phyloP scores from a whole-genome alignment of 2,888 invertebrate genomes.

The Adela reaumurella region DNA sequence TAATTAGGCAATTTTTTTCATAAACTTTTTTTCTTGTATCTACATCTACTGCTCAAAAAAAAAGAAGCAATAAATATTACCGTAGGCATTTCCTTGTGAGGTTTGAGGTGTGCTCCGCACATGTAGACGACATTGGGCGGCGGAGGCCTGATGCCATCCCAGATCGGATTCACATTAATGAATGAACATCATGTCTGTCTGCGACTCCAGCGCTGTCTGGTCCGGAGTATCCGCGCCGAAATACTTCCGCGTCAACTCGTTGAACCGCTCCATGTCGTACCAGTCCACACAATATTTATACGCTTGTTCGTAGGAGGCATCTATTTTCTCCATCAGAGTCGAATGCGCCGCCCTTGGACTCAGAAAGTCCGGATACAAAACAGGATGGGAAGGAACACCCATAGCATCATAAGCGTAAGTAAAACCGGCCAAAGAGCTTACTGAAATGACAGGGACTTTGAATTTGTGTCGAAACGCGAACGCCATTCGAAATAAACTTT shows the following conservation, averaged over 20 bases:
- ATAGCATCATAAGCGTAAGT: constrained; percentile 18
- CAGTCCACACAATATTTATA: neutral
- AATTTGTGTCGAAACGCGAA: constrained; percentile 18
- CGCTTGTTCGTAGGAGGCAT: neutral
- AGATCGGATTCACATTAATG: constrained; percentile 21
- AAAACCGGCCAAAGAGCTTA: constrained; percentile 21
- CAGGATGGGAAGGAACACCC: constrained; percentile 27
- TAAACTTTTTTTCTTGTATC: too few relatives aligned
- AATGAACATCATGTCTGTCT: constrained; percentile 21
- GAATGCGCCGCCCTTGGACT: constrained; percentile 4
- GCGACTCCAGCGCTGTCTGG: constrained; percentile 7
- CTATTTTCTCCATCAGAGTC: neutral
- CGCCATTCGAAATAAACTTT: constrained; percentile 22
- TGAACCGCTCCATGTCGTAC: neutral
- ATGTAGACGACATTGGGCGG: constrained; percentile 21
- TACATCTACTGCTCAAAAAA: too few relatives aligned
- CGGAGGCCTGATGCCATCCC: constrained; percentile 21
- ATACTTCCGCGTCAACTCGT: neutral
- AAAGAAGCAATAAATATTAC: constrained; percentile 11
- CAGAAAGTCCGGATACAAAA: constrained; percentile 19
- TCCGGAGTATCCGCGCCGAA: constrained; percentile 2
- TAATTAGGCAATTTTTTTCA: too few relatives aligned
- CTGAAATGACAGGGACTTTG: constrained; percentile 26
- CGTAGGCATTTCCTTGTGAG: constrained; percentile 16
- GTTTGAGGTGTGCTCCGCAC: constrained; percentile 16